Percentiles rank a stretch among this genome's conserved stretches.
Conservation (phyloP, 2,797 vertebrate genomes). For the Poeciliopsis infans region DNA sequence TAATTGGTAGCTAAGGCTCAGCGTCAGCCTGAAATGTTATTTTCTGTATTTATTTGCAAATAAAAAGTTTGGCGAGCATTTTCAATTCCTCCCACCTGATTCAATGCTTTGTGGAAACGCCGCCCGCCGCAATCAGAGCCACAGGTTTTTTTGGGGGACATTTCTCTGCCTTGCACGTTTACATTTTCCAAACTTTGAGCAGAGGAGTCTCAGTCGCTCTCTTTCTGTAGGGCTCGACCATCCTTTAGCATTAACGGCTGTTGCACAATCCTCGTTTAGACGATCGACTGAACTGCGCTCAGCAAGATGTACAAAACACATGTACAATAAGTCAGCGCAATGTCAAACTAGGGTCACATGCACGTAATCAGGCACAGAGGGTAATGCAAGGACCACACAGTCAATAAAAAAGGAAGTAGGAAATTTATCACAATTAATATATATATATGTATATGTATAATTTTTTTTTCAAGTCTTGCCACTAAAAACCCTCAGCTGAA, state of each 20-base stretch:
- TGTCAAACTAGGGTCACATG: background rate
- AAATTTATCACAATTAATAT: background rate
- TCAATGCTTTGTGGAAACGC: background rate
- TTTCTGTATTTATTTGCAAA: background rate
- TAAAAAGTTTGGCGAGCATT: too few relatives aligned
- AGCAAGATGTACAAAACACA: background rate
- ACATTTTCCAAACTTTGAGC: background rate
- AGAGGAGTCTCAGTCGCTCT: background rate
- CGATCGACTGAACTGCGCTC: background rate
- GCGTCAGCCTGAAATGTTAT: background rate
- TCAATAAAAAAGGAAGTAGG: background rate
- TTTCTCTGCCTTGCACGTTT: background rate
- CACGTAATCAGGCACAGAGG: background rate
- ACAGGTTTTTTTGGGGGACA: background rate
- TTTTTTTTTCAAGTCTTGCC: background rate
- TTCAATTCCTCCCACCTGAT: background rate
- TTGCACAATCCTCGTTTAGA: background rate
- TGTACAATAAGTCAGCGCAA: background rate
- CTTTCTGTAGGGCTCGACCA: background rate
- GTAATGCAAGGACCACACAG: background rate
- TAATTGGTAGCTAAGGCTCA: background rate
- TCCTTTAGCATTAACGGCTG: background rate
- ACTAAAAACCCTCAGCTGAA: background rate
- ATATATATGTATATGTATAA: background rate
- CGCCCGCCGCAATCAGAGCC: background rate